Base-by-base conservation (phyloP, 2,113 vertebrate genomes). In the Lota lota region DNA sequence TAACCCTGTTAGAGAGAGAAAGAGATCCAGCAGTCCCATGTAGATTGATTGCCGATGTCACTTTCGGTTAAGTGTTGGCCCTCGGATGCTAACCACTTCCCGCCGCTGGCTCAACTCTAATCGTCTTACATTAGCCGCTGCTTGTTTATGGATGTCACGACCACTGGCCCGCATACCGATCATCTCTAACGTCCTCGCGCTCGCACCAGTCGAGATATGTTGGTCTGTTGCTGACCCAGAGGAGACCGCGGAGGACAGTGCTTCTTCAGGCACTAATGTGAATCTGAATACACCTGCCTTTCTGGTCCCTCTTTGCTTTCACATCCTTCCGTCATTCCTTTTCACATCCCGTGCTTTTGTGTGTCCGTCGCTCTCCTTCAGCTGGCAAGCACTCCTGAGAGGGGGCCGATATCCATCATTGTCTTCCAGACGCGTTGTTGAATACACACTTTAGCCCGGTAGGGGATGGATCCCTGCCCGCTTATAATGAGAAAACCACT, bases 131-230 rank as follows among this genome's bases (percentile, higher is more conserved):
- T 76, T 40, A 40, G 63, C 47, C 24, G 15, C 63, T 36, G 47
- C 54, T 66, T 66, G 22, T 22, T 7, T 40, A 67, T 20, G 50
- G 18, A 66, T 64, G 58, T 62, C 64, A 67, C 14, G 67, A 57
- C 53, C 56, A 19, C 61, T 81, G 80, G 77, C 76, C 74, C 76
- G 69, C 64, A 83, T 73, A 72, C 69, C 24, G 74, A 64, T 74
- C 64, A 79, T 74, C 66, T 65, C 66, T 65, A 57, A 15, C 5
- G 5, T 47, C 6, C 40, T 47, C 8, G 40, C 40, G 10, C 10
- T 8, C 40, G 8, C 40, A 12, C 40, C 40, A 47, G 40, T 47
- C 10, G 28, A 47, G 40, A 47, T 8, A 8, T 75, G 47, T 66
- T 19, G 21, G n/a, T 18, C 61, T 15, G 15, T 17, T 63, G 50